A percentile compares a stretch with the other conserved stretches of the same genome.
These are phyloP conservation scores for Gyrodactylus salaris DNA, from an alignment of 1,140 invertebrate species.

Conservation along the genomic window DNA sequence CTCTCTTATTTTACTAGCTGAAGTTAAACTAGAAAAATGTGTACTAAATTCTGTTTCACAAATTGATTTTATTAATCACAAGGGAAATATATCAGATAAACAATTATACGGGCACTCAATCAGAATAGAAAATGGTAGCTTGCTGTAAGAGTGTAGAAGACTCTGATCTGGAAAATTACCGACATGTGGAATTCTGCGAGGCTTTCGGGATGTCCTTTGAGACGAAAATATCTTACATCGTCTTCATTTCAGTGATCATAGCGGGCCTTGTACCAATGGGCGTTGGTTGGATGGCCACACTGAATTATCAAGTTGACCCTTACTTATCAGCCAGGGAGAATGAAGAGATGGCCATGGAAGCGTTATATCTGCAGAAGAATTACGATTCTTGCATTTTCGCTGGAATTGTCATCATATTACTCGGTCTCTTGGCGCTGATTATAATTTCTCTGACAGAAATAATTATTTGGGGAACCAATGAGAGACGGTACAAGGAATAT, in stretches of 20 bases:
- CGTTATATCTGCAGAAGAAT: neutral
- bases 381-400: neutral
- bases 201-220: neutral
- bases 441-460: neutral
- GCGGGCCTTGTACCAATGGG: neutral
- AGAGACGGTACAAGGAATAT: neutral
- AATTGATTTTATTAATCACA: no score
- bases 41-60: no score
- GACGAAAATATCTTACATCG: neutral
- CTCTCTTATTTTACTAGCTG: no score
- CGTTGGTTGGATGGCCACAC: neutral
- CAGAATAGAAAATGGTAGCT: no score
- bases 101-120: no score
- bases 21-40: no score
- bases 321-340: neutral
- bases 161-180: neutral
- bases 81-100: no score
- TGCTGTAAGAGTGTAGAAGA: no score
- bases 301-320: neutral
- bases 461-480: neutral
- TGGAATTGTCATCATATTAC: neutral
- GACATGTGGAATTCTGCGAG: neutral
- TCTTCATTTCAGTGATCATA: neutral
- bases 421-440: neutral
- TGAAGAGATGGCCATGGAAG: neutral